Base-by-base conservation (phyloP, 2,113 vertebrate species). In the Cyrtonyx montezumae region DNA sequence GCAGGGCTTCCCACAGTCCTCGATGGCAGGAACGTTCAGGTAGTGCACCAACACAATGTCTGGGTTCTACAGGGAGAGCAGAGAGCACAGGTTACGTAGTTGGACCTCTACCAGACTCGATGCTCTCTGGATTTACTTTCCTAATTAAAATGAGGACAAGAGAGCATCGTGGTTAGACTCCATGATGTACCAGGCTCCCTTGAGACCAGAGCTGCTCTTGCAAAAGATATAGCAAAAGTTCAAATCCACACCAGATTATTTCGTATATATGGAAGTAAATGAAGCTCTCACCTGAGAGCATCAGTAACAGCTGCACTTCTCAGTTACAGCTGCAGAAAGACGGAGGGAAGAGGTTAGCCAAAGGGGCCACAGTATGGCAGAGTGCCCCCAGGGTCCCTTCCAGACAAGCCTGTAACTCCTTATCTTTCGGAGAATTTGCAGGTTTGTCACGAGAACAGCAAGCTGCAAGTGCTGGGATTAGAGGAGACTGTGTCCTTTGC, bases 41-140 rank as follows among this genome's bases (percentile, higher is more conserved):
- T 99, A 99, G 97, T 99, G 99, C 95, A 99, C 99, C 96, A 99
- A 97, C 95, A 99, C 99, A 6, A 99, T 99, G 96, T 99, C 99
- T 62, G 99, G 99, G 97, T 99, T 99, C 99, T 99, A 96, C 6
- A 40, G 93, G 90, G 66, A 97, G 68, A 95, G 85, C 79, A 96
- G 62, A 90, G 76, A 25, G 85, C 45, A 92, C 11, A 11, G 1
- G n/a, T 94, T 65, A 94, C 0, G 2, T 4, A 2, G 0, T 0
- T 30, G 76, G 32, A n/a, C 45, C 13, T 21, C 23, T 19, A 26
- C 28, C 45, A 25, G 1, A 0, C 36, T 13, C 30, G 37, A 62
- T 13, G 40, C 26, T 43, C 53, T 25, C 79, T 28, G 63, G 55
- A 12, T 56, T 66, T 36, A 14, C 26, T 23, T 56, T 43, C 62